Conservation (phyloP, 2,888 invertebrate genomes). For the Urechis unicinctus region DNA sequence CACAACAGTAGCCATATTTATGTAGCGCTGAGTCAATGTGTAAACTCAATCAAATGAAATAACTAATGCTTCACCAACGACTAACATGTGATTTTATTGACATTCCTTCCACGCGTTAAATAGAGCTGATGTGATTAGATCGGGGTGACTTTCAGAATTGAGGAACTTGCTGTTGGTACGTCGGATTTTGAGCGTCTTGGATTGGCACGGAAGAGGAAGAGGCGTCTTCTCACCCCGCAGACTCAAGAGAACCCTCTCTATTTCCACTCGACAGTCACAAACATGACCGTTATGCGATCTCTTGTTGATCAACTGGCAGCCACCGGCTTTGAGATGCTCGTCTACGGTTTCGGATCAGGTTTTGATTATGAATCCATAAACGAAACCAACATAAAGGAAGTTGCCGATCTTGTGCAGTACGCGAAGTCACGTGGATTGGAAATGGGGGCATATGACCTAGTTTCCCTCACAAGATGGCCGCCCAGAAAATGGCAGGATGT, state of each 20-base stretch:
- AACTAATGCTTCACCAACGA: too few species aligned
- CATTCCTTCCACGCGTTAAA: too few species aligned
- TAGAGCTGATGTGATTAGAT: too few species aligned
- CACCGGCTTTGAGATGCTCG: conserved; percentile 24
- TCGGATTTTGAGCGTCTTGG: conserved; percentile 15
- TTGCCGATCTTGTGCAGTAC: conserved; percentile 13
- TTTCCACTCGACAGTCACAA: conserved; percentile 18
- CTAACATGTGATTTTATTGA: too few species aligned
- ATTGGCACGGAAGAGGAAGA: conserved; percentile 11
- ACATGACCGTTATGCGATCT: conserved; percentile 4
- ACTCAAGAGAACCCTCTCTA: conserved; percentile 23
- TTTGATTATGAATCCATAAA: conserved; percentile 20
- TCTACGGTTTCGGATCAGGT: conserved; percentile 22
- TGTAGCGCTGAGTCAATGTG: too few species aligned
- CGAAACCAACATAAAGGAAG: conserved; percentile 13
- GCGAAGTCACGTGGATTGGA: conserved; percentile 19
- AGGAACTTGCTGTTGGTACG: conserved; percentile 17
- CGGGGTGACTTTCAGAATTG: conserved; percentile 17
- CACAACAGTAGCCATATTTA: too few species aligned
- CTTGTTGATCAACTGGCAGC: conserved; percentile 22
- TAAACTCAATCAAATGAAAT: too few species aligned
- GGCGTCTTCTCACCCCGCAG: conserved; percentile 22
- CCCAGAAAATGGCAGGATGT: neutral
- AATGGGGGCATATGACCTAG: conserved; percentile 24
- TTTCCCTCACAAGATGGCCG: conserved; percentile 13